Evolutionary conservation across 2,113 vertebrate genomes (phyloP).

Genomic region (Eublepharis macularius): DNA sequence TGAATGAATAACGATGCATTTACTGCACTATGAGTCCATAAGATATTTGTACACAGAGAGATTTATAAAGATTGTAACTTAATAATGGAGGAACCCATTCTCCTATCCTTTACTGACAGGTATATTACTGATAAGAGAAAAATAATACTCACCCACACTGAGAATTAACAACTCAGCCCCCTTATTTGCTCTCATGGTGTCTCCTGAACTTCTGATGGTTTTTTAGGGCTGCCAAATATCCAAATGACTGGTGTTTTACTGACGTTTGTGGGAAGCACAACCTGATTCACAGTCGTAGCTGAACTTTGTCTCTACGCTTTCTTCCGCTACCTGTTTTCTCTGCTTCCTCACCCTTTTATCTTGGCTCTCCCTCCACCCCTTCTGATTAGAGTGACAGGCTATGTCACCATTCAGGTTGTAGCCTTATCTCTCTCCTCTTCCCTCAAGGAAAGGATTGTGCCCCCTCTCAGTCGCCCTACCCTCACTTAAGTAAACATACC

Average conservation of each 20-base stretch:
- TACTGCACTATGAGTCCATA: not conserved
- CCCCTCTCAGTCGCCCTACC: not conserved
- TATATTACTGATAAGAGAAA: not conserved
- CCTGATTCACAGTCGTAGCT: not conserved
- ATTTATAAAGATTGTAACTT: not conserved
- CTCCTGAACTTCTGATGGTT: conserved; percentile 23
- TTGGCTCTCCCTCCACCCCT: conserved; percentile 26
- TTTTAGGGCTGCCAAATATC: conserved; percentile 8
- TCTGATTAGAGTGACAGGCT: conserved; percentile 27
- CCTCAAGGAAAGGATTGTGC: not conserved
- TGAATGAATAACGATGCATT: conserved; percentile 22
- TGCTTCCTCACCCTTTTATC: not conserved
- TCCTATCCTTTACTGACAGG: not conserved
- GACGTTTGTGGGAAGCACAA: not conserved
- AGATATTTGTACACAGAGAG: conserved; percentile 3
- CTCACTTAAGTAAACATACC: conserved; percentile 25
- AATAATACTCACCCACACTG: conserved; percentile 65
- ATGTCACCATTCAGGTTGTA: conserved; percentile 18
- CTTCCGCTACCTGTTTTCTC: conserved; percentile 23
- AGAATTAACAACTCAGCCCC: conserved; percentile 39
- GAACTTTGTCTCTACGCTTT: not conserved
- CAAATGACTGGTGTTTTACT: not conserved
- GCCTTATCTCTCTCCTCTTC: not conserved
- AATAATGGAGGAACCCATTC: not conserved
- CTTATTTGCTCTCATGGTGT: not conserved